Base-by-base conservation (phyloP, 2,888 invertebrate species). In the Sphinx pinastri region DNA sequence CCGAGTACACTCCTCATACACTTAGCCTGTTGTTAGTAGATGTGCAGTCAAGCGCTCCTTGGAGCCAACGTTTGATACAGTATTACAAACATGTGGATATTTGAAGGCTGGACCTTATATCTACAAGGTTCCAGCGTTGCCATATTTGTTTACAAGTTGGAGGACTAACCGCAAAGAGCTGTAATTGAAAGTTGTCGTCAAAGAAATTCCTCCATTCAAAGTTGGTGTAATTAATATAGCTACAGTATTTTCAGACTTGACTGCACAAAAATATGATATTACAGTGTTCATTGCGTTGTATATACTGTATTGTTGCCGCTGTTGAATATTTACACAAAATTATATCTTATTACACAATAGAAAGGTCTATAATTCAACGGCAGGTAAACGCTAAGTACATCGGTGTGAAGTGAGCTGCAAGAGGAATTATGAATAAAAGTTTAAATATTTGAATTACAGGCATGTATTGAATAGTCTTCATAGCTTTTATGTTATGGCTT, bases 211-310 rank as follows among this genome's bases (percentile, higher is more conserved):
- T 67, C 16, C 14, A 16, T 31, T 67, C 51, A 54, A 38, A 54
- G 59, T 58, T 66, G 16, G 31, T 12, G 68, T 59, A 63, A 47
- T 63, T 63, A 63, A 47, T 19, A 25, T 49, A 63, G 13, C 13
- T 19, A 63, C 16, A 19, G 10, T 63, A 69, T 19, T 69, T n/a
- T 31, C 71, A 72, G 74, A 81, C 81, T 88, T 87, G 89, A 87
- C 88, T 89, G 88, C 81, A 82, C 77, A 75, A 80, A 81, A 79
- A 82, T 19, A 77, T 88, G 87, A 88, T 90, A 90, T 90, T 90
- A 90, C 90, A 89, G 88, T 91, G 87, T 89, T 88, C 79, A 84
- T 81, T 83, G 77, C 79, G 78, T 86, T 92, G 90, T 93, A 92
- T 86, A 91, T 92, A 91, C 78, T 84, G 79, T 85, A 82, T 84